Evolutionary conservation across 2,888 invertebrate genomes (phyloP).

Genomic region (Monopis laevigella): DNA sequence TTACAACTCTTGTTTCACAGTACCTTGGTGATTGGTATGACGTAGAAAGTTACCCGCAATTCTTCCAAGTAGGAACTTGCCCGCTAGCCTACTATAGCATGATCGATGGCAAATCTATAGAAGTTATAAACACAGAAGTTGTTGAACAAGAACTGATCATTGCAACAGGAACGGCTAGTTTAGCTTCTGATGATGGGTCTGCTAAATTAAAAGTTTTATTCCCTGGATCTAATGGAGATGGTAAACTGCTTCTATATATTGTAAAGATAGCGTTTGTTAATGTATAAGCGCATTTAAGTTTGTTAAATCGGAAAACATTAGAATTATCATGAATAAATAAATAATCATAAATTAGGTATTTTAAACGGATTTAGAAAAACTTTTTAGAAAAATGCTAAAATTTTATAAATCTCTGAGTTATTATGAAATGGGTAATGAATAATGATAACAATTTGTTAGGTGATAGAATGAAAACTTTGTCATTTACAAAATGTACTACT

Average conservation of each 20-base stretch:
- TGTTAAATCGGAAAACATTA: too few species aligned
- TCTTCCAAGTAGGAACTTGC: constrained; percentile 44
- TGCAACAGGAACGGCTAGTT: constrained; percentile 33
- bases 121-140: constrained; percentile 43
- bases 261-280: too few species aligned
- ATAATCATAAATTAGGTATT: too few species aligned
- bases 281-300: too few species aligned
- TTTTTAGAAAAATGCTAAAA: too few species aligned
- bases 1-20: too few species aligned
- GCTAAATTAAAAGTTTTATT: constrained; percentile 42
- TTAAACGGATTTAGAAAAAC: too few species aligned
- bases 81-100: constrained; percentile 34
- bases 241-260: too few species aligned
- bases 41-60: constrained; percentile 42
- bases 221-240: constrained; percentile 18
- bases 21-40: constrained; percentile 43
- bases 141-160: constrained; percentile 32
- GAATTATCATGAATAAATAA: too few species aligned
- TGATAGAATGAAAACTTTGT: too few species aligned
- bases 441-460: not conserved
- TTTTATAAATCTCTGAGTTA: too few species aligned
- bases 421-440: not conserved
- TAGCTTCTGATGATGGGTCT: constrained; percentile 27
- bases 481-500: not conserved
- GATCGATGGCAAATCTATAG: constrained; percentile 26